Conservation (phyloP, 1,140 invertebrate species). For the Streblospio benedicti region DNA sequence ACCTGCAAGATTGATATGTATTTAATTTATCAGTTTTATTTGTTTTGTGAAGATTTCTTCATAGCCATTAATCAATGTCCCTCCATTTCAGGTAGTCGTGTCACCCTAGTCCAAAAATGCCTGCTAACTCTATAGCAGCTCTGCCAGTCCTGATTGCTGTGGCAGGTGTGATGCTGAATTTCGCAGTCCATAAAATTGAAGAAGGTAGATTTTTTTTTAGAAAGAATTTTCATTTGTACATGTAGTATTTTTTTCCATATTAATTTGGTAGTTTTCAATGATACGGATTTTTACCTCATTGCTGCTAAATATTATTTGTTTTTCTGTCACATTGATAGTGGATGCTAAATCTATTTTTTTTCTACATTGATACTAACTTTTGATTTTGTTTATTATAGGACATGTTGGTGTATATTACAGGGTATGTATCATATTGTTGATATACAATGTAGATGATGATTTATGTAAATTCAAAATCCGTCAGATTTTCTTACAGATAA, state of each 20-base stretch:
- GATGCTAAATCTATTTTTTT: not conserved
- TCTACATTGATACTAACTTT: not conserved
- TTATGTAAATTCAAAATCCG: conserved; percentile 24
- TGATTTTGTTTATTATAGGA: conserved; percentile 44
- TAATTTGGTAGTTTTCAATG: not conserved
- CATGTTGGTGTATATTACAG: conserved; percentile 83
- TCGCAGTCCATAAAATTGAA: conserved; percentile 71
- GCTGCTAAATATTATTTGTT: not conserved
- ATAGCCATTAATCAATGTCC: no score
- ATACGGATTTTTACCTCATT: not conserved
- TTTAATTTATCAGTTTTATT: no score
- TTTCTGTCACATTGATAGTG: not conserved
- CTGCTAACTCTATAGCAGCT: no score
- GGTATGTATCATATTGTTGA: conserved; percentile 51
- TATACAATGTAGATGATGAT: conserved; percentile 16
- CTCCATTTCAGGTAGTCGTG: no score
- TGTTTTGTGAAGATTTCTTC: no score
- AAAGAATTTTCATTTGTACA: not conserved
- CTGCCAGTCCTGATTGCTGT: no score
- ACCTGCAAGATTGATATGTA: no score
- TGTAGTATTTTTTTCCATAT: not conserved
- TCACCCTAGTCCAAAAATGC: no score
- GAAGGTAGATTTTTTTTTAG: conserved; percentile 55
- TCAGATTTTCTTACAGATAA: not conserved
- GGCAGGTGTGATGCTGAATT: conserved; percentile 50